Base-by-base conservation (phyloP, 2,888 invertebrate genomes). In the Caenorhabditis doughertyi region DNA sequence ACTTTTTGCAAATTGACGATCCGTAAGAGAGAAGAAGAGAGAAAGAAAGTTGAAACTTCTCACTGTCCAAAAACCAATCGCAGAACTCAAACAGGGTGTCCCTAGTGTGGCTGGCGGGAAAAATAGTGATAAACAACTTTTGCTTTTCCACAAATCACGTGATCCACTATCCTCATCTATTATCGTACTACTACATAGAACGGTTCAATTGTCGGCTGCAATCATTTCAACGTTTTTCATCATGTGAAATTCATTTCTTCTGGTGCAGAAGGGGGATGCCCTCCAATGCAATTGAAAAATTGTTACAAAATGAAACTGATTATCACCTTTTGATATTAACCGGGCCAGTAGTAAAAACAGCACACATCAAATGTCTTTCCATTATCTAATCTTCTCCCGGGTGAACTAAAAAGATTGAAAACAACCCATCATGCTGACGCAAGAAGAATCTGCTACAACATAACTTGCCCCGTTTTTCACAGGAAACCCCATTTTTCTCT, bases 41-140 rank as follows among this genome's bases (percentile, higher is more conserved):
- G n/a, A n/a, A n/a, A n/a, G n/a, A n/a, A n/a, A 65, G 65, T 76
- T 76, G 67, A 76, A 74, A 76, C 76, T 74, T 65, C 55, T 67
- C 25, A 25, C 25, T 29, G 74, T 56, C 47, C 65, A 74, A 55
- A 67, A 65, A 74, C 62, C 62, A 73, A 56, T 47, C 47, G 18
- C 58, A 67, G 55, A 64, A 51, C 67, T 58, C 65, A 67, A 65
- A 74, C 49, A 56, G 65, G 74, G 64, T 64, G 62, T 73, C 72
- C 53, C 72, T 44, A 55, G 16, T 62, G 51, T 25, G 27, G 29
- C 47, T 16, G 47, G 47, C 29, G 21, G 9, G n/a, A 42, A 29
- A 29, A 21, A n/a, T n/a, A 47, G 35, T 44, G 35, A 74, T 67
- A 76, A 60, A 67, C 73, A 73, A 73, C 51, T 74, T 53, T 55